phyloP scores from a whole-genome alignment of 2,113 vertebrate species.

The Amia ocellicauda region DNA sequence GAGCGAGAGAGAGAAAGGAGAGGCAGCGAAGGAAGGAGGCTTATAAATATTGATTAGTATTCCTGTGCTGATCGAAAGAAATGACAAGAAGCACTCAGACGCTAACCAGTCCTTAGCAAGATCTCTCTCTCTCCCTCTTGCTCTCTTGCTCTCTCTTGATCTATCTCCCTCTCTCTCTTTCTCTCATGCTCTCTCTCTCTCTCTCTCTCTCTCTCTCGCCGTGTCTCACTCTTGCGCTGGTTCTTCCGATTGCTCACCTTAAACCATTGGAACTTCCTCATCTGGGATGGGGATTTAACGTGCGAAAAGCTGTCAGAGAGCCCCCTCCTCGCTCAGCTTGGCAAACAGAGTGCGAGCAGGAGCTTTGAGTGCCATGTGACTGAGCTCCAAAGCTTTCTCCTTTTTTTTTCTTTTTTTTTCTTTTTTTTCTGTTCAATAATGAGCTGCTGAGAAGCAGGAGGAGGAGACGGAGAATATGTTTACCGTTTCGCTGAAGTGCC shows the following conservation, averaged over 20 bases:
- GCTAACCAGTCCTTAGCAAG: slow-evolving; percentile 23
- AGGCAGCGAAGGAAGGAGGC: slow-evolving; percentile 22
- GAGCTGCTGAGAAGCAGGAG: slow-evolving; percentile 46
- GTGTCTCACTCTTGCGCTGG: slow-evolving; percentile 27
- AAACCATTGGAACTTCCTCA: slow-evolving; percentile 34
- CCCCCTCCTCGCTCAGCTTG: slow-evolving; percentile 6
- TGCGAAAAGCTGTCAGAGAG: slow-evolving; percentile 8
- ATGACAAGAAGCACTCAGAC: not conserved
- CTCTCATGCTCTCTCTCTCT: not conserved
- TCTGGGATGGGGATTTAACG: slow-evolving; percentile 27
- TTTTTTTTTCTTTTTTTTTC: slow-evolving; percentile 34
- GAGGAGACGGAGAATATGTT: slow-evolving; percentile 69
- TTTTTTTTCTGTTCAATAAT: slow-evolving; percentile 43
- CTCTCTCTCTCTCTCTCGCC: slow-evolving; percentile 21
- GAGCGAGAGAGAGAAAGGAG: not conserved
- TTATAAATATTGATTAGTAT: slow-evolving; percentile 55
- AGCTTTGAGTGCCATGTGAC: slow-evolving; percentile 67
- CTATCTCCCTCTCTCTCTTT: slow-evolving; percentile 28
- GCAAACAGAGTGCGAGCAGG: slow-evolving; percentile 38
- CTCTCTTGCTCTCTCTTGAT: too few species aligned
- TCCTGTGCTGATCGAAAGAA: slow-evolving; percentile 46
- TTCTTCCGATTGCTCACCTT: slow-evolving; percentile 30
- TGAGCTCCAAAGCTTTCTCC: slow-evolving; percentile 35
- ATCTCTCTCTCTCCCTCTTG: slow-evolving; percentile 8
- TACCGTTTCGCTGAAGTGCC: slow-evolving; percentile 84